phyloP scores from a whole-genome alignment of 2,888 invertebrate species.

The Malachius bipustulatus region DNA sequence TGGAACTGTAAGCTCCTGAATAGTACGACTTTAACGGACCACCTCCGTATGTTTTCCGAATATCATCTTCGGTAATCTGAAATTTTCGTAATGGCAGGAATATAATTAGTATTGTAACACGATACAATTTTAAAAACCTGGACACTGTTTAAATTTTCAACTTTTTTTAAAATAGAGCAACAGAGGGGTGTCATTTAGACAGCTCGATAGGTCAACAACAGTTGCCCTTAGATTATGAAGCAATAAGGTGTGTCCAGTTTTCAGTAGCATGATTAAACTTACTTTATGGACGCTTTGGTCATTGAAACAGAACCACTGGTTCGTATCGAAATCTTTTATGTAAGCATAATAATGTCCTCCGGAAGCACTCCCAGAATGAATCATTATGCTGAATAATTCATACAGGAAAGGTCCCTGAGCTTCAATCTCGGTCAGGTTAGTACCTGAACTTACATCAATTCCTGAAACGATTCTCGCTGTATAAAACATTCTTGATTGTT shows the following conservation, averaged over 20 bases:
- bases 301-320: slow-evolving; percentile 80
- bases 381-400: slow-evolving; percentile 84
- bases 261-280: slow-evolving; percentile 29
- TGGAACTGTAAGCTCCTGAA: slow-evolving; percentile 63
- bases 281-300: slow-evolving; percentile 70
- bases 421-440: slow-evolving; percentile 42
- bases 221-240: not conserved
- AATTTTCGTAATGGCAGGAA: too few species aligned
- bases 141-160: too few species aligned
- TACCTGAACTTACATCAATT: slow-evolving; percentile 48
- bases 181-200: too few species aligned
- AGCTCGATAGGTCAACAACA: too few species aligned
- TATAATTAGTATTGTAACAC: too few species aligned
- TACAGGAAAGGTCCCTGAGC: slow-evolving; percentile 62
- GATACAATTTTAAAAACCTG: too few species aligned
- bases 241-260: too few species aligned
- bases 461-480: too few species aligned
- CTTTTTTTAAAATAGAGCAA: slow-evolving; percentile 2
- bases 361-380: slow-evolving; percentile 81
- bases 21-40: slow-evolving; percentile 53
- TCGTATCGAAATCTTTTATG: slow-evolving; percentile 65
- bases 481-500: too few species aligned
- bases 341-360: slow-evolving; percentile 90
- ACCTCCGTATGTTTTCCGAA: slow-evolving; percentile 72
- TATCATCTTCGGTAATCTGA: slow-evolving; percentile 68